Evolutionary conservation across 2,113 vertebrate species (phyloP).

Genomic region (Chroicocephalus ridibundus): DNA sequence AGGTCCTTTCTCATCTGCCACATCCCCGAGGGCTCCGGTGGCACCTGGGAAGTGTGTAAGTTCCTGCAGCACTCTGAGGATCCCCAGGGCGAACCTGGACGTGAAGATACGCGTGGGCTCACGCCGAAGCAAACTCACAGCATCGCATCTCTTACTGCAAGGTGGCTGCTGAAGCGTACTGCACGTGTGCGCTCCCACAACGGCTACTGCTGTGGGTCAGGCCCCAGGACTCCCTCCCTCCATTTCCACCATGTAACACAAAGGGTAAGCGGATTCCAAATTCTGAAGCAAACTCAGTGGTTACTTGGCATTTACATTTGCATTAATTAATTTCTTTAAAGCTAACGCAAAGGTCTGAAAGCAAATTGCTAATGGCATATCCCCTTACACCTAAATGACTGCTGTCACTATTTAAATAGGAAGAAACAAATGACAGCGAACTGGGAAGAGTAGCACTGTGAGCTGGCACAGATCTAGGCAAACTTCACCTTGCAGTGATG

Average conservation of each 20-base stretch:
- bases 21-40: accelerated
- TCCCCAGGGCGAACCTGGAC: neutral
- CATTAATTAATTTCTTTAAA: neutral
- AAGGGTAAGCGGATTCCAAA: neutral
- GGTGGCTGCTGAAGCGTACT: neutral
- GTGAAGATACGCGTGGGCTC: accelerated
- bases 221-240: neutral
- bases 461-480: neutral
- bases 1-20: neutral
- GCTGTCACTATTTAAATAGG: neutral
- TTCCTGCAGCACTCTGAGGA: neutral
- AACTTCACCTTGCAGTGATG: neutral
- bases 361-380: neutral
- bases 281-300: neutral
- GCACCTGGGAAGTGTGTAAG: neutral
- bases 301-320: neutral
- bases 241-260: neutral
- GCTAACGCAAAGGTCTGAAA: neutral
- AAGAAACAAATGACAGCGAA: neutral
- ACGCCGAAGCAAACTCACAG: neutral
- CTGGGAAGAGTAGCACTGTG: neutral
- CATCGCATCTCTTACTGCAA: neutral
- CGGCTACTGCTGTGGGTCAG: accelerated
- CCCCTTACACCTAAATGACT: neutral
- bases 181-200: neutral